Base-by-base conservation (phyloP, 2,888 invertebrate genomes). In the Ptychoptera albimana region DNA sequence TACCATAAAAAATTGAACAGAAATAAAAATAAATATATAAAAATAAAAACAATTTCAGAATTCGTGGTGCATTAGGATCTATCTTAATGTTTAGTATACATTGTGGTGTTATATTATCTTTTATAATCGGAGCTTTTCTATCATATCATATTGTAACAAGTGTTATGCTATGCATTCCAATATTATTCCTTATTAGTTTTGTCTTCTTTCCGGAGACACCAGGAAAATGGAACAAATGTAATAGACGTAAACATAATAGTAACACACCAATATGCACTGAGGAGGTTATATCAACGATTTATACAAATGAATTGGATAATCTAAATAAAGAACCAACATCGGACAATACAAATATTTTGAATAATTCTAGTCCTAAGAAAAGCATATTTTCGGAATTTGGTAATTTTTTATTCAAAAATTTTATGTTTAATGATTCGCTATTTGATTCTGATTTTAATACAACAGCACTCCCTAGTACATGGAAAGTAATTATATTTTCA, bases 401-500 rank as follows among this genome's bases (percentile, higher is more conserved):
- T 23, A 23, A 5, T 23, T 5, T 23, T 23, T 23, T 23, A 23
- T 5, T 23, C 23, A 7, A n/a, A n/a, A n/a, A n/a, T n/a, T 32
- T n/a, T n/a, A n/a, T n/a, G n/a, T n/a, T n/a, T 23, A 23, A 5
- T 23, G 23, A 23, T 23, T 3, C 3, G 23, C 7, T 23, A 23
- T 5, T 23, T 5, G 7, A 7, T 23, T 23, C 15, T 11, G n/a
- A n/a, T n/a, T n/a, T n/a, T 13, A n/a, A 16, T 42, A 1, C 31
- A 29, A 9, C 34, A 64, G 65, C 51, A 15, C 55, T 56, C 37
- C 50, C 44, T 7, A 53, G 50, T 11, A 57, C 59, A 0, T 48
- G 54, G 0, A 63, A 60, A 37, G 60, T 60, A 0, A 52, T 59
- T 13, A 11, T 55, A 2, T 59, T 63, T 42, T 60, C 62, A 2